A percentile compares a stretch with the other conserved stretches of the same genome.
Conservation (phyloP, 2,113 vertebrate species). For the Callionymus lyra region DNA sequence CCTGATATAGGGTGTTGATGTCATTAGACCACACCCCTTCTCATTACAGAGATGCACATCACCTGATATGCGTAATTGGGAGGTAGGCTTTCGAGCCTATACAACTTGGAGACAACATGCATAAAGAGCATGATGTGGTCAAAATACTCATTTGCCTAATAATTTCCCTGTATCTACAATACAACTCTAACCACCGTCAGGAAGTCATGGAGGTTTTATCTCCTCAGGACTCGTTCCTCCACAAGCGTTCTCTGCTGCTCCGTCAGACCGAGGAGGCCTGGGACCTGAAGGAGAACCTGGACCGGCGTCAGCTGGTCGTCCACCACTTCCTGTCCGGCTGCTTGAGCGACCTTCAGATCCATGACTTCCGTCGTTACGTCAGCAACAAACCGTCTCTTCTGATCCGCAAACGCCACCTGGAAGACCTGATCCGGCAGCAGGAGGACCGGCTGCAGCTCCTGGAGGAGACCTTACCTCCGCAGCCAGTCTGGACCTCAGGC, state of each 20-base stretch:
- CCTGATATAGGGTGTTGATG: too few relatives aligned
- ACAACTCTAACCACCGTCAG: too few relatives aligned
- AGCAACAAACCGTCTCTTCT: conserved; percentile 82
- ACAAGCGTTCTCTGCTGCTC: conserved; percentile 80
- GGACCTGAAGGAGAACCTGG: conserved; percentile 94
- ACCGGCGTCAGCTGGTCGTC: conserved; percentile 81
- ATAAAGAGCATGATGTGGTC: too few relatives aligned
- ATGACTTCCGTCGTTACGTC: conserved; percentile 80
- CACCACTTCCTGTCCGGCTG: conserved; percentile 76
- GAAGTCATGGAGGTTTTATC: too few relatives aligned
- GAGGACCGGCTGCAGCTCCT: conserved; percentile 83
- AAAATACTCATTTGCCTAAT: too few relatives aligned
- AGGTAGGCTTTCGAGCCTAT: too few relatives aligned
- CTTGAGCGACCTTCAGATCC: conserved; percentile 74
- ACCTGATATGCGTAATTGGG: too few relatives aligned
- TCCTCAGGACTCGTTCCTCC: conserved; percentile 73
- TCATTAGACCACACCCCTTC: too few relatives aligned
- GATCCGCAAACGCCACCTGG: conserved; percentile 85
- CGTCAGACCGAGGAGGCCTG: conserved; percentile 86
- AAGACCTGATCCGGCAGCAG: conserved; percentile 80
- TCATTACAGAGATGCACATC: too few relatives aligned
- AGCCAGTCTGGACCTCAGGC: too few relatives aligned
- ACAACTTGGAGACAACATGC: too few relatives aligned
- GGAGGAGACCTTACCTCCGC: conserved; percentile 71
- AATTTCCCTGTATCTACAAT: too few relatives aligned